Conservation (phyloP, 2,888 invertebrate genomes). For the Phania funesta region DNA sequence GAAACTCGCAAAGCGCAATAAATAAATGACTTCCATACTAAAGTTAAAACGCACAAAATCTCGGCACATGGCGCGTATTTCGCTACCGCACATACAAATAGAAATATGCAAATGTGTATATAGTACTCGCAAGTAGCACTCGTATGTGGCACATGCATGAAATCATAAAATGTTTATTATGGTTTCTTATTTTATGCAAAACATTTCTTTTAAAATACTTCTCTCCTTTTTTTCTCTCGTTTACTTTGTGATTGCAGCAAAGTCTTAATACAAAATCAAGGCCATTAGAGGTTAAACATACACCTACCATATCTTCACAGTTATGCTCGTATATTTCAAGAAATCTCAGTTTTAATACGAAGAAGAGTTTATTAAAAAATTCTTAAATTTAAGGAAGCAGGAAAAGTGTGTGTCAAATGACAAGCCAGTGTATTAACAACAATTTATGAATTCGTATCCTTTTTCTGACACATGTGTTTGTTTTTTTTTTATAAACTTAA, state of each 20-base stretch:
- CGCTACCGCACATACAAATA: too few species aligned
- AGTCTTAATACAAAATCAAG: not conserved
- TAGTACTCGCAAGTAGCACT: not conserved
- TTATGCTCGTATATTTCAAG: not conserved
- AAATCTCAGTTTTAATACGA: not conserved
- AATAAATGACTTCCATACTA: too few species aligned
- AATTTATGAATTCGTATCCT: not conserved
- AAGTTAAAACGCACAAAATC: too few species aligned
- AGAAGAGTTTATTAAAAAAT: not conserved
- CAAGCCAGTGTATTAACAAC: not conserved
- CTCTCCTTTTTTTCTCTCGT: not conserved
- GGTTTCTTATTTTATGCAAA: not conserved
- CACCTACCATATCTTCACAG: not conserved
- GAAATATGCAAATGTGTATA: not conserved
- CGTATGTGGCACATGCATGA: not conserved
- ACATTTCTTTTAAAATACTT: not conserved
- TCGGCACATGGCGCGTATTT: too few species aligned
- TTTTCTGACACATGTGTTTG: not conserved
- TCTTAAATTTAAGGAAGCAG: not conserved
- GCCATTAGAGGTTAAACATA: conserved; percentile 2
- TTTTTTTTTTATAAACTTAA: not conserved
- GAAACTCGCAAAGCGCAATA: too few species aligned
- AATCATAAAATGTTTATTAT: conserved; percentile 9
- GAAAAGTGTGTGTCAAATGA: not conserved
- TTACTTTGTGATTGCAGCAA: not conserved